Conservation (phyloP, 2,113 vertebrate species). For the Lagenorhynchus albirostris region DNA sequence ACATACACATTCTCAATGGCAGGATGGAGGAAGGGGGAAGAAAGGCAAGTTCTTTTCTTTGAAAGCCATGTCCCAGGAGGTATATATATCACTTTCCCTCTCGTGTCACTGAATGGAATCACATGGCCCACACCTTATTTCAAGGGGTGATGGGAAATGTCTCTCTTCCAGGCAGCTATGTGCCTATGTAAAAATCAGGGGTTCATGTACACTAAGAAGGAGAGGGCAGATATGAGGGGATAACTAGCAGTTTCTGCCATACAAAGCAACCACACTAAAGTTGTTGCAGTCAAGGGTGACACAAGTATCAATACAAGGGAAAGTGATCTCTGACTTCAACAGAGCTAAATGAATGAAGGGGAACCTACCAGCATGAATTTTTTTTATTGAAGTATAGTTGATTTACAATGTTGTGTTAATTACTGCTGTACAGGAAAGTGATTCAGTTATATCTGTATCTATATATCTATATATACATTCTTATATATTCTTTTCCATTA, state of each 20-base stretch:
- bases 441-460: background rate
- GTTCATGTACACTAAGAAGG: background rate
- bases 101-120: background rate
- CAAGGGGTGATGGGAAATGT: background rate
- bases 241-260: background rate
- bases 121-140: background rate
- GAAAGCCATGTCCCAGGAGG: background rate
- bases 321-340: background rate
- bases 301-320: background rate
- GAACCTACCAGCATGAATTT: background rate
- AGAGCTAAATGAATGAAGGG: background rate
- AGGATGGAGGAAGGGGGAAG: background rate
- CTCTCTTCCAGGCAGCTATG: background rate
- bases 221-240: background rate
- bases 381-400: background rate
- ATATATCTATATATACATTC: background rate
- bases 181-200: background rate
- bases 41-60: background rate
- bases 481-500: background rate
- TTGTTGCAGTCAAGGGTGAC: background rate
- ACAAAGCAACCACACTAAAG: background rate
- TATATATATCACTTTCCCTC: background rate
- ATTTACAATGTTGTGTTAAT: background rate
- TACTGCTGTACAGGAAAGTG: background rate
- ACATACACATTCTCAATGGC: background rate